Evolutionary conservation across 2,797 vertebrate species (phyloP).

Genomic region (Coregonus suidteri): DNA sequence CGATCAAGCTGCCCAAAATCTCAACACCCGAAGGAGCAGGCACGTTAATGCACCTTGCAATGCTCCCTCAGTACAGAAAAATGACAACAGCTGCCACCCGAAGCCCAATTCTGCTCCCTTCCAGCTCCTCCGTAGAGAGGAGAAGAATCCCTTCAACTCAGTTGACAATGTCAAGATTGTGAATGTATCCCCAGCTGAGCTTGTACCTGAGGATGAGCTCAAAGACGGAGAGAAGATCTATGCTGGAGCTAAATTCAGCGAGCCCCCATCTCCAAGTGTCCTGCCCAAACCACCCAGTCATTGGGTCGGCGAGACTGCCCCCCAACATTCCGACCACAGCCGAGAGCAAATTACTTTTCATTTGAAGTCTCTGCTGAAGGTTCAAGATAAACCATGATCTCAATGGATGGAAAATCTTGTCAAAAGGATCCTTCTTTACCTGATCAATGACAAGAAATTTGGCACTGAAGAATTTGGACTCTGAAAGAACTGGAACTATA

Average conservation of each 20-base stretch:
- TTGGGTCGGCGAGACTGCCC: conserved; percentile 84
- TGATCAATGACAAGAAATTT: not conserved
- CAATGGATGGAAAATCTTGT: not conserved
- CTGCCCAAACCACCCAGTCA: conserved; percentile 93
- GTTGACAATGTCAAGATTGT: conserved; percentile 71
- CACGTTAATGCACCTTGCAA: conserved; percentile 40
- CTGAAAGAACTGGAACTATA: conserved; percentile 23
- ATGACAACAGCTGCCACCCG: conserved; percentile 71
- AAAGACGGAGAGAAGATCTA: conserved; percentile 86
- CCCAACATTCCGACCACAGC: conserved; percentile 75
- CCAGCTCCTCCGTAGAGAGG: conserved; percentile 65
- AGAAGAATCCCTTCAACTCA: conserved; percentile 78
- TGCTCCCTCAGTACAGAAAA: conserved; percentile 72
- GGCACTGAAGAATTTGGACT: conserved; percentile 19
- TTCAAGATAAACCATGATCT: conserved; percentile 72
- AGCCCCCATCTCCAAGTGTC: conserved; percentile 92
- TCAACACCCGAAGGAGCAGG: conserved; percentile 44
- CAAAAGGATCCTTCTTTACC: not conserved
- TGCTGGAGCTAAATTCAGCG: conserved; percentile 92
- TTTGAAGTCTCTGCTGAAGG: conserved; percentile 91
- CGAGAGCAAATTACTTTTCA: conserved; percentile 89
- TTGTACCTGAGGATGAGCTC: conserved; percentile 67
- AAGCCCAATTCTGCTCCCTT: conserved; percentile 57
- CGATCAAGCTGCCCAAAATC: conserved; percentile 40
- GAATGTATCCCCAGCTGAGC: conserved; percentile 59